These are phyloP conservation scores for Agrilus cyanescens DNA, from an alignment of 2,888 invertebrate species.

Conservation along the genomic window DNA sequence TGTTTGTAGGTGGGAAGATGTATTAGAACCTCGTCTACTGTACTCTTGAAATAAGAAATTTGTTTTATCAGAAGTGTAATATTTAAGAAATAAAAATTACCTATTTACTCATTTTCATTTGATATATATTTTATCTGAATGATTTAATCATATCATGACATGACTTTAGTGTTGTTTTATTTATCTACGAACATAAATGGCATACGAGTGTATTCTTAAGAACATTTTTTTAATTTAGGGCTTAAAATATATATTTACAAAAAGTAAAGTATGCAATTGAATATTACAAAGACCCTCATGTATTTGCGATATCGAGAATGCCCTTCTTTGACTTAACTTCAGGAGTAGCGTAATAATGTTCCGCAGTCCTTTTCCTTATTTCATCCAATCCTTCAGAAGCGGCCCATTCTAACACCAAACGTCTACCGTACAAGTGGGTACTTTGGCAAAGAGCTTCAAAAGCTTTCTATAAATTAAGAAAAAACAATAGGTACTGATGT, in stretches of 20 bases:
- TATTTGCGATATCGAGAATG: constrained; percentile 34
- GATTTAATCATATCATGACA: too few species aligned
- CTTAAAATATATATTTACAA: too few species aligned
- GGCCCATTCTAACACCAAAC: constrained; percentile 94
- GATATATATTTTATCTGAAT: constrained; percentile 59
- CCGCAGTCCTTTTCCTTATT: constrained; percentile 75
- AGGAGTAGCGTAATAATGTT: constrained; percentile 42
- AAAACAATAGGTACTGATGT: constrained; percentile 5
- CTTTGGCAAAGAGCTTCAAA: constrained; percentile 89
- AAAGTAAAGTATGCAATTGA: not conserved
- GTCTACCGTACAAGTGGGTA: constrained; percentile 93
- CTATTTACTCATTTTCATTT: constrained; percentile 56
- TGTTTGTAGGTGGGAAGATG: constrained; percentile 4
- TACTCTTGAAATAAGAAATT: constrained; percentile 7
- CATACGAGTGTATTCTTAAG: too few species aligned
- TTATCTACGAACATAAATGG: too few species aligned
- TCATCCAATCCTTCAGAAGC: constrained; percentile 63
- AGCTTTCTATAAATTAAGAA: constrained; percentile 54
- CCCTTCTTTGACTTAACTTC: constrained; percentile 35
- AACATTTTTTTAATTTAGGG: too few species aligned
- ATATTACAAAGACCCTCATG: not conserved
- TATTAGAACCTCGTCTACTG: constrained; percentile 11
- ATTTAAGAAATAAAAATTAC: constrained; percentile 47
- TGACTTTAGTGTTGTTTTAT: too few species aligned
- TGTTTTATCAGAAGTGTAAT: too few species aligned